These are phyloP conservation scores for Drosophila jambulina DNA, from an alignment of 1,140 invertebrate genomes.

Conservation along the genomic window DNA sequence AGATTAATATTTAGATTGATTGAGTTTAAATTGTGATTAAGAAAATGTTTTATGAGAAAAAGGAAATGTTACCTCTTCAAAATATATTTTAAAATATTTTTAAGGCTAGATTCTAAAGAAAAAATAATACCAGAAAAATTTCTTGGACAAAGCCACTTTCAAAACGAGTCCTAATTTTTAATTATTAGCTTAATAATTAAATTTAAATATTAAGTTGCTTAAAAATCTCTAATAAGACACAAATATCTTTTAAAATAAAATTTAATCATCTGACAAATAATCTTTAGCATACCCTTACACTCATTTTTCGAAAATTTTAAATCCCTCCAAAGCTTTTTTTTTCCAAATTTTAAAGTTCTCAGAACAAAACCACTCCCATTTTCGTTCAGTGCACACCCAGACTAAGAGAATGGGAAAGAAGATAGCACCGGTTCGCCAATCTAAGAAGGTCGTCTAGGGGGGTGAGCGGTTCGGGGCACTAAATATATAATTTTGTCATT, in stretches of 20 bases:
- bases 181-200: too few relatives aligned
- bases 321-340: too few relatives aligned
- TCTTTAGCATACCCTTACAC: background rate
- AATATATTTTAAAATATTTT: background rate
- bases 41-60: background rate
- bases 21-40: too few relatives aligned
- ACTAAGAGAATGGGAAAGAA: background rate
- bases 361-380: background rate
- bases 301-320: background rate
- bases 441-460: conserved; percentile 10
- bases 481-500: conserved; percentile 83
- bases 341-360: background rate
- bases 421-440: conserved; percentile 27
- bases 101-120: background rate
- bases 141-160: background rate
- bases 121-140: too few relatives aligned
- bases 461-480: conserved; percentile 37
- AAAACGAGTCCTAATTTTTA: too few relatives aligned
- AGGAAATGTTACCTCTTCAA: background rate
- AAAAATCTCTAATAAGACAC: background rate
- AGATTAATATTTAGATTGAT: too few relatives aligned
- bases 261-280: background rate
- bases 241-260: background rate
- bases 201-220: too few relatives aligned
- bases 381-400: background rate